These are phyloP conservation scores for Brachypteracias leptosomus DNA, from an alignment of 2,113 vertebrate species.

Conservation along the genomic window DNA sequence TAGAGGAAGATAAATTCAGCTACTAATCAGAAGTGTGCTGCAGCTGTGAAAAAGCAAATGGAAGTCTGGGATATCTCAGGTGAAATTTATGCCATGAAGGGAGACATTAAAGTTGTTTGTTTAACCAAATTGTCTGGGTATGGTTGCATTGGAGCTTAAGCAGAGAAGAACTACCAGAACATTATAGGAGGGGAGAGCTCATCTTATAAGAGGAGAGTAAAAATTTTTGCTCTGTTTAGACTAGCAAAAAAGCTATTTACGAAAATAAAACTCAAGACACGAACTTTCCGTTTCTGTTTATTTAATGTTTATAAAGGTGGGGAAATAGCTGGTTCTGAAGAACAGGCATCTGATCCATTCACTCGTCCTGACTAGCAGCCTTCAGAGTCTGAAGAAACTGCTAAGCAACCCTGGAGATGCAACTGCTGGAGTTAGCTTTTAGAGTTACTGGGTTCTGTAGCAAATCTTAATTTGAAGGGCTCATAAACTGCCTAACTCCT, in stretches of 20 bases:
- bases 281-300: neutral
- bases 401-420: neutral
- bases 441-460: neutral
- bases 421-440: neutral
- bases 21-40: neutral
- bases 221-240: neutral
- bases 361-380: neutral
- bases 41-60: neutral
- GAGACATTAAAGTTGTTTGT: neutral
- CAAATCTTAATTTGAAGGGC: neutral
- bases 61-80: neutral
- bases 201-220: neutral
- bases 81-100: neutral
- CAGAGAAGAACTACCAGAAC: neutral
- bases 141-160: neutral
- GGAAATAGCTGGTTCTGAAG: neutral
- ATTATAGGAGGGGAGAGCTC: neutral
- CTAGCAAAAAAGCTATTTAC: neutral
- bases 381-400: neutral
- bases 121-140: neutral
- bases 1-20: neutral
- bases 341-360: accelerated
- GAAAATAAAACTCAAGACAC: neutral
- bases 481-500: neutral
- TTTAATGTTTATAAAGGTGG: neutral